Percentiles rank a stretch among this genome's conserved stretches.
These are phyloP conservation scores for Caenorhabditis angaria DNA, from an alignment of 2,888 invertebrate species.

Conservation along the genomic window DNA sequence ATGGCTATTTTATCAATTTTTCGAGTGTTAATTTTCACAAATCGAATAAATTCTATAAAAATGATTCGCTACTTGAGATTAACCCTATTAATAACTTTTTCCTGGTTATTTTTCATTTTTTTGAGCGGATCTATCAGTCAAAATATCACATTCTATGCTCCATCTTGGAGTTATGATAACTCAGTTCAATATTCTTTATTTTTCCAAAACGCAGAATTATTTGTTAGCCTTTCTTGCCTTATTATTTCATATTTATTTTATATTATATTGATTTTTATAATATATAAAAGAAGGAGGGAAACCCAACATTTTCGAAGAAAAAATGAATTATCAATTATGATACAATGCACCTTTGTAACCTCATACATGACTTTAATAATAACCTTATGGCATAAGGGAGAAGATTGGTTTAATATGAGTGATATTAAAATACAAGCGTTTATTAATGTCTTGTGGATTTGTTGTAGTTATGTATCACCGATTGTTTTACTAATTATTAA, in stretches of 20 bases:
- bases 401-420: neutral
- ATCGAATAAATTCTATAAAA: neutral
- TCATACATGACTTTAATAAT: constrained; percentile 26
- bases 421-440: neutral
- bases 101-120: constrained; percentile 5
- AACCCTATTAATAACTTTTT: neutral
- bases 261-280: constrained; percentile 12
- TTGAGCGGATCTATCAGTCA: constrained; percentile 3
- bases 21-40: neutral
- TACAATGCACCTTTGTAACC: constrained; percentile 37
- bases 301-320: constrained; percentile 9
- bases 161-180: constrained; percentile 11
- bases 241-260: constrained; percentile 14
- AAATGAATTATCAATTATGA: constrained; percentile 30
- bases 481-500: neutral
- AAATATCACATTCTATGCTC: neutral
- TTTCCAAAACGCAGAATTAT: neutral
- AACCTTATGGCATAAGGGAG: constrained; percentile 27
- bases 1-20: neutral
- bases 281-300: constrained; percentile 7
- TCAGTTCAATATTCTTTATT: neutral
- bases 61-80: no score
- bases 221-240: neutral
- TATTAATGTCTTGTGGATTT: neutral
- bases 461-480: neutral